Percentiles rank a stretch among this genome's conserved stretches.
Conservation (phyloP, 1,140 invertebrate genomes). For the Drosophila repleta region DNA sequence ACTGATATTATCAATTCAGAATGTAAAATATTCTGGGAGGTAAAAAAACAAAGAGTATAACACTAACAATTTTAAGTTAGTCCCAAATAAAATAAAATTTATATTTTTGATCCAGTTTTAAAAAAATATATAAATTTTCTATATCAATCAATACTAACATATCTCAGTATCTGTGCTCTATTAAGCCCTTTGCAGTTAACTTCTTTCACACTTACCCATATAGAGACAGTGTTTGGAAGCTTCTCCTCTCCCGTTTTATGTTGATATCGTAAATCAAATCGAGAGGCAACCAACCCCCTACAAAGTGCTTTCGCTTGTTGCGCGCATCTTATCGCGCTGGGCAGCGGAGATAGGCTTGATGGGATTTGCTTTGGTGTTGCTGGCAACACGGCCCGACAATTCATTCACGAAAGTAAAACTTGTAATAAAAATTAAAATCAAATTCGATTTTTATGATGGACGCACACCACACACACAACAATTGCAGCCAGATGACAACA, state of each 20-base stretch:
- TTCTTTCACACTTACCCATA: constrained; percentile 11
- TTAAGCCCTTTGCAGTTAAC: not conserved
- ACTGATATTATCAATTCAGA: too few relatives aligned
- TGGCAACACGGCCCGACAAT: not conserved
- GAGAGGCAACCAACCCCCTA: not conserved
- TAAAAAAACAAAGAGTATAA: too few relatives aligned
- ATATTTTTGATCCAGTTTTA: too few relatives aligned
- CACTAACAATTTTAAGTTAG: too few relatives aligned
- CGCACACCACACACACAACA: constrained; percentile 44
- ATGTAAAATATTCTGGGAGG: too few relatives aligned
- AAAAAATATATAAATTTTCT: too few relatives aligned
- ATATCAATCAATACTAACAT: not conserved
- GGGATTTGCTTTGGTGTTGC: not conserved
- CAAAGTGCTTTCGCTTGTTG: constrained; percentile 73
- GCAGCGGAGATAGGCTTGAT: constrained; percentile 39
- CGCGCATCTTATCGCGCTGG: constrained; percentile 48
- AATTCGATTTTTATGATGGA: constrained; percentile 59
- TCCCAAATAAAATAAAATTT: too few relatives aligned
- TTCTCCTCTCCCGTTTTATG: not conserved
- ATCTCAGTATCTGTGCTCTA: not conserved
- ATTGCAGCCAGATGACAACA: constrained; percentile 53
- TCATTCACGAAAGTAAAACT: constrained; percentile 70
- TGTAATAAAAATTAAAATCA: constrained; percentile 75
- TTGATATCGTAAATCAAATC: constrained; percentile 44
- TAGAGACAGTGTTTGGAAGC: not conserved